Base-by-base conservation (phyloP, 2,797 vertebrate genomes). In the Leuciscus waleckii region DNA sequence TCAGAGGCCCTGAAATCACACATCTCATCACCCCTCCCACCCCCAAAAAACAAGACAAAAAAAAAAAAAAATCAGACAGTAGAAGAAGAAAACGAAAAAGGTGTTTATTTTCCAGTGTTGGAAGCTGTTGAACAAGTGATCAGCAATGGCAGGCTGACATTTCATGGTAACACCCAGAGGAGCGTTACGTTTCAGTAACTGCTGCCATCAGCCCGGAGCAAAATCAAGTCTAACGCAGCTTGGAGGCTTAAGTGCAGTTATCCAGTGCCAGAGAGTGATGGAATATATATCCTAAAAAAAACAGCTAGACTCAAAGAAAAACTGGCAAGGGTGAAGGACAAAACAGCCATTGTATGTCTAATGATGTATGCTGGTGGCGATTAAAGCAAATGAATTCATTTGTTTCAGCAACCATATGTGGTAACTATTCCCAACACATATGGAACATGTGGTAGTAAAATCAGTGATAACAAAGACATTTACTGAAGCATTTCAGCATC, bases 1-100 rank as follows among this genome's bases (percentile, higher is more conserved):
- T 90, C 80, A 85, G 87, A 86, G 84, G 87, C 87, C 91, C 83
- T 88, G 87, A 91, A 92, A 91, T 91, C 77, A 89, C 85, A 90
- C 88, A 61, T 87, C 78, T 89, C 85, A 85, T 88, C 86, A 90
- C 85, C 39, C 83, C 83, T 74, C 76, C 77, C 77, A 79, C 54
- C 51, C 87, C 19, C 65, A 61, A 85, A 81, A 79, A 88, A 73
- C 51, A 83, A 35, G 68, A n/a, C 19, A 54, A 70, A 76, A 19
- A 82, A 54, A 81, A 54, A 51, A 29, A 73, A 26, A 68, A 63
- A 65, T 17, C 71, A 79, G 80, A 89, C 61, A 86, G 56, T 51
- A 71, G 21, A 73, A 82, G 39, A 37, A 69, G 70, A 76, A 51
- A 91, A 71, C 11, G 19, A 79, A 86, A 86, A 83, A 83, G 78